Evolutionary conservation across 30 jellyfish, hydroid and myxozoan species (phyloP), one percentile per base, ranked within the genome.

Genomic region (Aurelia coerulea): DNA sequence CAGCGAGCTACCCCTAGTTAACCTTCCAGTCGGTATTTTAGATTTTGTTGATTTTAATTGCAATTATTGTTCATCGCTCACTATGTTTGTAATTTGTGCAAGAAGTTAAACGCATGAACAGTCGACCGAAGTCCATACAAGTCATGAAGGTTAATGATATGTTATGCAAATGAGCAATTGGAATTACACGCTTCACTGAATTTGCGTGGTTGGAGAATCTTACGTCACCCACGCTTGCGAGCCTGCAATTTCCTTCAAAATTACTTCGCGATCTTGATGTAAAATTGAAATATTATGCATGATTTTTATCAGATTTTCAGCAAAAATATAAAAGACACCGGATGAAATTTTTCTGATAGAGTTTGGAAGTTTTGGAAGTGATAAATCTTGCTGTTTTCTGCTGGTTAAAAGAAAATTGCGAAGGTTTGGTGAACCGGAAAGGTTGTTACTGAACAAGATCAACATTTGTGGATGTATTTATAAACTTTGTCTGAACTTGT

Each of bases 141-240:
- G 52, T 60, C 78, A 68, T 15, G 34, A 29, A 35, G 68, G n/a
- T 23, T 68, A 56, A 52, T 52, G 65, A 52, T 68, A 51, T 72
- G 88, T 62, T 59, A 59, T 33, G 73, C 35, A 62, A 50, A 34
- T 23, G 16, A 33, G 75, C 79, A 71, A 74, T 74, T 65, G 88
- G 35, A 75, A 35, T 64, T 72, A 84, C 83, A n/a, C 93, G 93
- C 87, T 71, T 77, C 88, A 77, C 83, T 84, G 93, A 78, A 46
- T 78, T 50, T 62, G 70, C 82, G 52, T 84, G 62, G 93, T 73
- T 71, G 75, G 73, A 46, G 59, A 63, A 63, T 77, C 78, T 84
- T 71, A 84, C 93, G 93, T 84, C 93, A 84, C 85, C 83, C 42
- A 32, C 72, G 35, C 18, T 65, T 18, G 66, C 59, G 49, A 70